phyloP scores from a whole-genome alignment of 2,797 vertebrate species.

The Crocidura indochinensis region DNA sequence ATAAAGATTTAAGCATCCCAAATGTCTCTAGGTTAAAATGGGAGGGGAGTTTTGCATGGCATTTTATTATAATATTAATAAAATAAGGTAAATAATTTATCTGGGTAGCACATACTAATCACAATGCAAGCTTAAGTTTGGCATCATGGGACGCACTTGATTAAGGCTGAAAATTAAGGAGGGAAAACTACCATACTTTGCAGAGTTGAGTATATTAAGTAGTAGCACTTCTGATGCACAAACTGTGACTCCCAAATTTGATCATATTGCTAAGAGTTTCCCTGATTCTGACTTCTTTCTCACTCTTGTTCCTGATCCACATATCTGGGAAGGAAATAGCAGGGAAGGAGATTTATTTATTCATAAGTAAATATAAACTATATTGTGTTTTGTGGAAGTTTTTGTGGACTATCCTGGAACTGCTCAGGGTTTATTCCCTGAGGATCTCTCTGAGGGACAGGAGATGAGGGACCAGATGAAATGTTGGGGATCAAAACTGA shows the following conservation, averaged over 20 bases:
- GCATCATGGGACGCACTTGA: neutral
- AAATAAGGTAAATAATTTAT: neutral
- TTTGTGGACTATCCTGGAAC: no score
- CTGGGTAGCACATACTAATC: neutral
- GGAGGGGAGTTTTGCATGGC: neutral
- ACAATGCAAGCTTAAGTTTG: neutral
- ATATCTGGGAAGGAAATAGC: neutral
- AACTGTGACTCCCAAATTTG: neutral
- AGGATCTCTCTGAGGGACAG: no score
- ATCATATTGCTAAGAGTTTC: constrained; percentile 1
- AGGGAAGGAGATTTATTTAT: no score
- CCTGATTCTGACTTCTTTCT: neutral
- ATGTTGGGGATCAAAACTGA: no score
- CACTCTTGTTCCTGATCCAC: neutral
- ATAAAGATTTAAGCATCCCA: neutral
- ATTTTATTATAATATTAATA: neutral
- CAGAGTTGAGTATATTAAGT: no score
- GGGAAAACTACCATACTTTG: neutral
- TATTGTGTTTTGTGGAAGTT: no score
- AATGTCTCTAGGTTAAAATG: neutral
- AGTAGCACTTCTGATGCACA: neutral
- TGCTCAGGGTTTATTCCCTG: no score
- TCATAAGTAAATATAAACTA: neutral
- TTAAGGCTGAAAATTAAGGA: neutral
- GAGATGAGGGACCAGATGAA: no score